Base-by-base conservation (phyloP, 2,797 vertebrate genomes). In the Phoebastria nigripes region DNA sequence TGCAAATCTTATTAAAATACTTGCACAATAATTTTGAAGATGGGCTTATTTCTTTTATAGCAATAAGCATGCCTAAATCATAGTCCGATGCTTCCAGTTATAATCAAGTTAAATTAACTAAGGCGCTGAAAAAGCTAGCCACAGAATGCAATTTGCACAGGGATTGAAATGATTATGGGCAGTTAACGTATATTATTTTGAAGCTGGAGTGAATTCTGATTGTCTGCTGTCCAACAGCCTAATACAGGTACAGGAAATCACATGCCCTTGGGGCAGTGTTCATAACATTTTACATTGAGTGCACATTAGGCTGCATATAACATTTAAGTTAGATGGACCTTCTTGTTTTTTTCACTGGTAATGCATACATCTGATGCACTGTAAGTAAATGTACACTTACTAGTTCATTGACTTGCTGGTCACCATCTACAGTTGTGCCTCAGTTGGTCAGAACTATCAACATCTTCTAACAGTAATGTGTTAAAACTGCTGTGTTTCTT, bases 1-100 rank as follows among this genome's bases (percentile, higher is more conserved):
- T 96, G 99, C 99, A 76, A 99, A 99, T 98, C 99, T 99, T 97
- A 99, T 99, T 98, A 99, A 99, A 98, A 98, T 99, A 97, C 99
- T 99, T 98, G 99, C 99, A 97, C 99, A 99, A 97, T 99, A 99
- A 98, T 79, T 98, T 88, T 96, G 96, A 98, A 98, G 96, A 49
- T 98, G 98, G 96, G 98, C 98, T 98, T 98, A 98, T 98, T 98
- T 98, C 98, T 99, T 99, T 98, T 98, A 98, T 95, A 99, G 99
- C 99, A 99, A 99, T 99, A 99, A 99, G 99, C 99, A 99, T 99
- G 99, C 98, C 98, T 98, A 97, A 98, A 98, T 98, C 97, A 97
- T 98, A 98, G 98, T 99, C 98, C 98, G 98, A 98, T 98, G 98
- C 98, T 98, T 99, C 98, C 98, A 97, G 18, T 95, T 98, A 91